Base-by-base conservation (phyloP, 2,113 vertebrate genomes). In the Xerus inauris region DNA sequence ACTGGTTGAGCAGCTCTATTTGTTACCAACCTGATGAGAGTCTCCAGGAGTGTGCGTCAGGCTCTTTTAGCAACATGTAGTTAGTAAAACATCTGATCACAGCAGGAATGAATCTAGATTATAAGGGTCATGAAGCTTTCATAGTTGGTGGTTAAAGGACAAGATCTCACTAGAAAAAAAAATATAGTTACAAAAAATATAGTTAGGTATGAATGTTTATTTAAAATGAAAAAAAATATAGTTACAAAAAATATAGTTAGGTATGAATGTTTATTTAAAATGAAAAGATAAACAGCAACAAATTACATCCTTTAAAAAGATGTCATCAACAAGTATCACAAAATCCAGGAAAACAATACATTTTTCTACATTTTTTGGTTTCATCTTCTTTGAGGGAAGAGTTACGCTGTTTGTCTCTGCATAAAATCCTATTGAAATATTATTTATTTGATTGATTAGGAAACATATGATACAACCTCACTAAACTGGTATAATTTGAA, bases 311-410 rank as follows among this genome's bases (percentile, higher is more conserved):
- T 91, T 88, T 71, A 24, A 54, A 94, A 96, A 76, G 16, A 16
- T 95, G 57, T 40, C 40, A 90, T 83, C 62, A 24, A 86, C 13
- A 79, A 79, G 20, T 38, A 69, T 77, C 81, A 87, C 26, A 95
- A 82, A 77, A 91, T 72, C 8, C 28, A 82, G 1, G 51, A 93
- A 94, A 89, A 73, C 65, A 76, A 10, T 3, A 57, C 13, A 72
- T 38, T 80, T 85, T 91, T 47, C 45, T 40, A 16, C 26, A 40
- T 45, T 76, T 94, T 94, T 67, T 82, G 9, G 16, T 40, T 64
- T 88, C 67, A 86, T 85, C 2, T 26, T 96, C 38, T 91, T 94
- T 75, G 57, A 85, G 24, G 28, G 14, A 1, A 87, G 4, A 40
- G 40, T 87, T 91, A n/a, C 87, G 35, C 85, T 75, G 35, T 40